Percentiles rank a stretch among this genome's conserved stretches.
Conservation (phyloP, 2,888 invertebrate species). For the Helleia helle region DNA sequence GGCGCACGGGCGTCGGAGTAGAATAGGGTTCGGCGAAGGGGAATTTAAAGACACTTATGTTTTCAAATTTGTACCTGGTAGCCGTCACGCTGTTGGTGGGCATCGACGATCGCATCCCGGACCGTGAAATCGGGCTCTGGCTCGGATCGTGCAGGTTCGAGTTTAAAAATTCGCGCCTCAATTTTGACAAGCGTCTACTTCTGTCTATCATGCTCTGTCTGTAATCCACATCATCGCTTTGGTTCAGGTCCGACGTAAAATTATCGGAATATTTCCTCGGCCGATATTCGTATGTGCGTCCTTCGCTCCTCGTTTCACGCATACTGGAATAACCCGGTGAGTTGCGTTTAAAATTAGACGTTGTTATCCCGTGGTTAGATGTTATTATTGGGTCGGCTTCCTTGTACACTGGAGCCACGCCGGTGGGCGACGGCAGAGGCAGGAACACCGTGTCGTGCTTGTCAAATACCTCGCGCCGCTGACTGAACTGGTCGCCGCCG, state of each 20-base stretch:
- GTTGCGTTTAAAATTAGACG: slow-evolving; percentile 61
- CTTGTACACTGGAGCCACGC: slow-evolving; percentile 35
- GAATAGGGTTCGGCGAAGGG: slow-evolving; percentile 65
- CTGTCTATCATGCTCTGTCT: slow-evolving; percentile 57
- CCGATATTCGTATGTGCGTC: slow-evolving; percentile 49
- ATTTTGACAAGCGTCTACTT: slow-evolving; percentile 54
- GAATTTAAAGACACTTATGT: slow-evolving; percentile 63
- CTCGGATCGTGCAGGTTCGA: slow-evolving; percentile 62
- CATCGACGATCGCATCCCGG: slow-evolving; percentile 53
- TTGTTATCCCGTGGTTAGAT: slow-evolving; percentile 62
- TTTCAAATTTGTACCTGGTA: slow-evolving; percentile 57
- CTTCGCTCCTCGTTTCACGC: slow-evolving; percentile 56
- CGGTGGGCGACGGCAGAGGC: slow-evolving; percentile 49
- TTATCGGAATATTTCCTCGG: slow-evolving; percentile 65
- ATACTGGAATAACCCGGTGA: slow-evolving; percentile 59
- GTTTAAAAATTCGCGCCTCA: slow-evolving; percentile 57
- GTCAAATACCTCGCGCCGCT: slow-evolving; percentile 67
- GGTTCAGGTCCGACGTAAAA: slow-evolving; percentile 57
- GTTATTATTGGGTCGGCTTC: slow-evolving; percentile 55
- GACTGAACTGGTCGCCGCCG: slow-evolving; percentile 65
- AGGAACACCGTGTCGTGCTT: slow-evolving; percentile 66
- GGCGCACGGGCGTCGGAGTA: slow-evolving; percentile 58
- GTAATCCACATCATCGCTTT: slow-evolving; percentile 62
- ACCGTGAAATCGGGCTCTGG: slow-evolving; percentile 40
- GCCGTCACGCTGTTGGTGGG: slow-evolving; percentile 42